phyloP scores from a whole-genome alignment of 2,888 invertebrate species.

The Caenorhabditis virilis region DNA sequence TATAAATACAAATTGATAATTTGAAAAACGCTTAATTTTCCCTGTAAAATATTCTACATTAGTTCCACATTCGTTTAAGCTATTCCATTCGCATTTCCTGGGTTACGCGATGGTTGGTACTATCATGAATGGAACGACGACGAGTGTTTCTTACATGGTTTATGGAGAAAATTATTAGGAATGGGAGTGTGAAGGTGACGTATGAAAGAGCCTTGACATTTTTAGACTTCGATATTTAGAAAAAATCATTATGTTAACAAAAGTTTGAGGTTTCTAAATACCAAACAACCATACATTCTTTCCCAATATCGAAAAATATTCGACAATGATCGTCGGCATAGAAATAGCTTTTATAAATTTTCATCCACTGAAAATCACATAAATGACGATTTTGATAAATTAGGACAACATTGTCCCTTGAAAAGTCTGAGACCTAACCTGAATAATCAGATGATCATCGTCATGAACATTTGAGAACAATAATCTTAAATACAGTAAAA shows the following conservation, averaged over 20 bases:
- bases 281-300: background rate
- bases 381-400: no score
- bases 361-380: background rate
- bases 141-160: background rate
- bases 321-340: background rate
- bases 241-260: background rate
- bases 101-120: conserved; percentile 4
- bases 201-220: conserved; percentile 16
- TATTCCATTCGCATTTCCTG: conserved; percentile 13
- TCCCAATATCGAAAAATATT: background rate
- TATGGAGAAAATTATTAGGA: conserved; percentile 19
- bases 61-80: conserved; percentile 18
- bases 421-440: no score
- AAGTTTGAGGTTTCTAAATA: background rate
- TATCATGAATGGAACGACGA: background rate
- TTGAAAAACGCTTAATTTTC: no score
- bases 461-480: conserved; percentile 25
- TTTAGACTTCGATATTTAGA: background rate
- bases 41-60: no score
- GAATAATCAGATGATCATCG: conserved; percentile 15
- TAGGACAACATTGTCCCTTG: background rate
- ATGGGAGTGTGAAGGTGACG: conserved; percentile 13
- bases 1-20: no score
- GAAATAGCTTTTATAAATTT: conserved; percentile 16
- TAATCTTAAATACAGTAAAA: conserved; percentile 16